Evolutionary conservation across 1,140 invertebrate genomes (phyloP).

Genomic region (Amphibalanus amphitrite): DNA sequence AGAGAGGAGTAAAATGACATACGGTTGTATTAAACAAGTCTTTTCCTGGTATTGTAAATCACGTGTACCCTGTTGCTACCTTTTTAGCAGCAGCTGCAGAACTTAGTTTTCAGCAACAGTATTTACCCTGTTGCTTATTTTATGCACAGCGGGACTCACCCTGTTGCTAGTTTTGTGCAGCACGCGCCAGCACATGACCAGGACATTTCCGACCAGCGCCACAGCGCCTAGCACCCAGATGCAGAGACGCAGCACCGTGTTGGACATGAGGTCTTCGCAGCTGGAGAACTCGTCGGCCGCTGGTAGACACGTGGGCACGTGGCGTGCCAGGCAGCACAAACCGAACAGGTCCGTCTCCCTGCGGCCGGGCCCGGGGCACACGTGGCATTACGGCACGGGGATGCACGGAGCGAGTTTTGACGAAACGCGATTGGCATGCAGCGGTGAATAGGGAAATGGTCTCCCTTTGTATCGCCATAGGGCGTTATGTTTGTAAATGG

Average conservation of each 20-base stretch:
- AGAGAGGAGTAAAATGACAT: no score
- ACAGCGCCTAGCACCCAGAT: constrained; percentile 47
- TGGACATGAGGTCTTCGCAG: constrained; percentile 39
- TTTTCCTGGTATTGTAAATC: no score
- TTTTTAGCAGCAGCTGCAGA: no score
- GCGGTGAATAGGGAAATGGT: no score
- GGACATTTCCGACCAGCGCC: constrained; percentile 40
- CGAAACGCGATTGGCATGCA: no score
- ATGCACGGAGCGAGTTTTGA: not conserved
- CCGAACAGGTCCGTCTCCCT: constrained; percentile 33
- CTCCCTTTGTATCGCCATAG: no score
- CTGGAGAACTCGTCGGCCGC: constrained; percentile 36
- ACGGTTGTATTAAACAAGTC: no score
- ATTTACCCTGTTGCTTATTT: no score
- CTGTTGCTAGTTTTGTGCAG: constrained; percentile 1
- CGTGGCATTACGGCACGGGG: no score
- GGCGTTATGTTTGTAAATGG: no score
- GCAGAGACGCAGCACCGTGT: constrained; percentile 32
- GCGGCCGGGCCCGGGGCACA: not conserved
- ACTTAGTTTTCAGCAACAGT: no score
- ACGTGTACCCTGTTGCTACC: no score
- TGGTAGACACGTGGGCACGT: constrained; percentile 28
- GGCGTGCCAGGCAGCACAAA: constrained; percentile 34
- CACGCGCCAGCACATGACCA: constrained; percentile 42
- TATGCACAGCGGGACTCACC: not conserved